Evolutionary conservation across 2,888 invertebrate genomes (phyloP), one percentile per base, ranked within the genome.

Genomic region (Argynnis bischoffii): DNA sequence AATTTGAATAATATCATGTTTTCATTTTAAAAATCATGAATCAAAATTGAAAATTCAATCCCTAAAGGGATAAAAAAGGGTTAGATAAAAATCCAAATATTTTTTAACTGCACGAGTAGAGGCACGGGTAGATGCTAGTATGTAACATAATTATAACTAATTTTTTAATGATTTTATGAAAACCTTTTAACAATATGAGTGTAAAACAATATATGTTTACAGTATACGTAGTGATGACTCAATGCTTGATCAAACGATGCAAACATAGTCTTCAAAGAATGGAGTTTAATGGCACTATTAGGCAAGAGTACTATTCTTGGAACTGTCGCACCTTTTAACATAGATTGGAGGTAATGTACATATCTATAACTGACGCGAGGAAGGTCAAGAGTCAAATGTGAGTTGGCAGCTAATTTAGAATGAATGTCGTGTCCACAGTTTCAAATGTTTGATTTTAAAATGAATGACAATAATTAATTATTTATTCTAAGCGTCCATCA

Each of bases 211-310:
- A 47, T 16, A 50, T 59, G 61, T 69, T 68, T 66, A 66, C 59
- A 56, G 6, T 16, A 8, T 21, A 21, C 21, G 21, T 56, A 11
- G 35, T 48, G 48, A 59, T 71, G 71, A 71, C 46, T 71, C 71
- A 69, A 54, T 54, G 57, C 59, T 59, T 41, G 68, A 69, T 69
- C 69, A 71, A 63, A 63, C 69, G 61, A 53, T 47, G 18, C 54
- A 31, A 61, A 64, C 55, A 55, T 55, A 55, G 48, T 41, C 70
- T 69, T 71, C 71, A 67, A 68, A 59, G 69, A 60, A 67, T 66
- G 54, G 54, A 41, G 48, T 59, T 60, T 65, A 70, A 69, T 55
- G 57, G 57, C 48, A 41, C 55, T 69, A 51, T 59, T 55, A 60
- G 59, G 60, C 60, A 51, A 61, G 64, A 56, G 51, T 63, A 26